Percentiles rank a stretch among this genome's conserved stretches.
These are phyloP conservation scores for Acinonyx jubatus DNA, from an alignment of 2,113 vertebrate genomes.

Conservation along the genomic window DNA sequence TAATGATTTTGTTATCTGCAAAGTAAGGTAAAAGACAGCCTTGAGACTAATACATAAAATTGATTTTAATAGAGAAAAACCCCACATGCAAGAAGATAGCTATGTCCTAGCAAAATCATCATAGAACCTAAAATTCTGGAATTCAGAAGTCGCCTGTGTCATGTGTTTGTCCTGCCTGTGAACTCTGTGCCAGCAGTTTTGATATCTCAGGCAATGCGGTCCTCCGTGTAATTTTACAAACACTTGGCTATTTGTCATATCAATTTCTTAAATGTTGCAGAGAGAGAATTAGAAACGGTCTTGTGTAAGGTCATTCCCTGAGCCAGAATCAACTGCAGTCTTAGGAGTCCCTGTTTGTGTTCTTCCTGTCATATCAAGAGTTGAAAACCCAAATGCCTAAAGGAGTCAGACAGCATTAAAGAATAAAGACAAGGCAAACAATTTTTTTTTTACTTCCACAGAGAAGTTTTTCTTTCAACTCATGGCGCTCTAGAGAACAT, in stretches of 20 bases:
- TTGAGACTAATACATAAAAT: background rate
- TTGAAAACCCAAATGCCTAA: background rate
- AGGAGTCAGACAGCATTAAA: background rate
- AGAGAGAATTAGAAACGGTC: background rate
- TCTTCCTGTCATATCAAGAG: background rate
- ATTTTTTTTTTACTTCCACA: background rate
- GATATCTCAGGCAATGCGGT: background rate
- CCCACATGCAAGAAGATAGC: background rate
- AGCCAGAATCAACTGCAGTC: background rate
- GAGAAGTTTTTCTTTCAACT: background rate
- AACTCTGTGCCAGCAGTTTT: background rate
- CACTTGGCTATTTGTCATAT: background rate
- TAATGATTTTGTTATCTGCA: background rate
- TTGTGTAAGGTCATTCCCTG: background rate
- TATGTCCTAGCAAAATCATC: slow-evolving; percentile 12
- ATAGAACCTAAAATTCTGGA: background rate
- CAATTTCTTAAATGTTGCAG: background rate
- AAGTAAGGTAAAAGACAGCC: background rate
- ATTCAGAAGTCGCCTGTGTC: background rate
- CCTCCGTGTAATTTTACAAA: slow-evolving; percentile 20
- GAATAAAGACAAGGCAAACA: background rate
- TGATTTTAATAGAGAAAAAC: background rate
- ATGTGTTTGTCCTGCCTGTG: background rate
- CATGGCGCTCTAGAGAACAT: background rate
- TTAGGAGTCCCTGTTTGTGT: background rate